Evolutionary conservation across 1,140 invertebrate genomes (phyloP).

Genomic region (Belonocnema kinseyi): DNA sequence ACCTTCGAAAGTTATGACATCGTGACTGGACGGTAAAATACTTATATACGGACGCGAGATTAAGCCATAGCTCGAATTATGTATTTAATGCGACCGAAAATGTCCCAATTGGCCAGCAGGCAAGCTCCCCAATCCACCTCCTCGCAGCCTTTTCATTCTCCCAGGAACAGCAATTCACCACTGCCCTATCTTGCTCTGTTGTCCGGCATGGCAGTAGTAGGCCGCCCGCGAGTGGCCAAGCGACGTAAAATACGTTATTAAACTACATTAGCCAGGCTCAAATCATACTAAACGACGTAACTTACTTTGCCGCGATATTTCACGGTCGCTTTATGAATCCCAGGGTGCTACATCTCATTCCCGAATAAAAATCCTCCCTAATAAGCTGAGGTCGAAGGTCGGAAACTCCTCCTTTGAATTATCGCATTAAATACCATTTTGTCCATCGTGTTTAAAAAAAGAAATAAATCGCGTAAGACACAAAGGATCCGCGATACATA

Average conservation of each 20-base stretch:
- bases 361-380: slow-evolving; percentile 56
- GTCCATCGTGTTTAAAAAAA: background rate
- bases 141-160: slow-evolving; percentile 40
- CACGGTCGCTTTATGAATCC: slow-evolving; percentile 65
- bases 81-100: slow-evolving; percentile 59
- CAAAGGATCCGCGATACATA: no score
- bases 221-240: slow-evolving; percentile 51
- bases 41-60: slow-evolving; percentile 48
- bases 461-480: background rate
- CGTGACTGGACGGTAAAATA: slow-evolving; percentile 42
- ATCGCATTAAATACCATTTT: slow-evolving; percentile 44
- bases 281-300: slow-evolving; percentile 67
- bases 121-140: slow-evolving; percentile 37
- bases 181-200: slow-evolving; percentile 45
- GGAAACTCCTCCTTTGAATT: slow-evolving; percentile 54
- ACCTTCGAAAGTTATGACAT: slow-evolving; percentile 8
- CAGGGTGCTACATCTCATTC: slow-evolving; percentile 51
- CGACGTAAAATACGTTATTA: slow-evolving; percentile 62
- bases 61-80: slow-evolving; percentile 56
- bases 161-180: slow-evolving; percentile 30
- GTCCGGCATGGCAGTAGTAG: slow-evolving; percentile 36
- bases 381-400: slow-evolving; percentile 56
- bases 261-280: slow-evolving; percentile 64
- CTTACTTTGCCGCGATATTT: slow-evolving; percentile 66
- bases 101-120: slow-evolving; percentile 57